Evolutionary conservation across 1,140 invertebrate species (phyloP).

Genomic region (Hypsibius dujardini): DNA sequence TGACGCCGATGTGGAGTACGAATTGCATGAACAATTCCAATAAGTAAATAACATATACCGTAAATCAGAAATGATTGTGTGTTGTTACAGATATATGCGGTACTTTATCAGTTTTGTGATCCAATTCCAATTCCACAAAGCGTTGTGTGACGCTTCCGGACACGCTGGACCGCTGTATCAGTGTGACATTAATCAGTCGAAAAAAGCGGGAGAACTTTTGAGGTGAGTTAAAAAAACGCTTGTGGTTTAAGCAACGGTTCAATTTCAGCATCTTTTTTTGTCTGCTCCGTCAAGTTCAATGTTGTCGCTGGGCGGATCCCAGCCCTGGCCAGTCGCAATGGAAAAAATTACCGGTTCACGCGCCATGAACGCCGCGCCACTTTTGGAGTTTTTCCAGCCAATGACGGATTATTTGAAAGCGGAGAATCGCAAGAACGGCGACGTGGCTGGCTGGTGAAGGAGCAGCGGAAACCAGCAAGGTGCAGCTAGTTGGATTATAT

Average conservation of each 20-base stretch:
- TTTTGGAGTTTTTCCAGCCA: constrained; percentile 8
- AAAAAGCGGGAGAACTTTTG: constrained; percentile 30
- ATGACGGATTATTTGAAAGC: not conserved
- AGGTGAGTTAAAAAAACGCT: constrained; percentile 24
- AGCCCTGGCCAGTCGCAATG: constrained; percentile 14
- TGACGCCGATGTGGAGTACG: constrained; percentile 57
- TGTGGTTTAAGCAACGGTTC: constrained; percentile 9
- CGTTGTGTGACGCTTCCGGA: constrained; percentile 57
- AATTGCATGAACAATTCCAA: constrained; percentile 36
- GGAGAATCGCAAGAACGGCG: not conserved
- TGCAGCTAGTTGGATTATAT: too few species aligned
- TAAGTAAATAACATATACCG: too few species aligned
- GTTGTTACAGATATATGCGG: constrained; percentile 34
- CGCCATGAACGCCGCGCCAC: not conserved
- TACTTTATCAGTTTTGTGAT: constrained; percentile 71
- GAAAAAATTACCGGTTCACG: constrained; percentile 5
- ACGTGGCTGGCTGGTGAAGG: not conserved
- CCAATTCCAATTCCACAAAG: constrained; percentile 75
- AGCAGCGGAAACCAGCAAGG: too few species aligned
- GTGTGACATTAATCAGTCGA: constrained; percentile 53
- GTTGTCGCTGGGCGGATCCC: constrained; percentile 3
- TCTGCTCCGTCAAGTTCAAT: not conserved
- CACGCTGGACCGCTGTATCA: constrained; percentile 58
- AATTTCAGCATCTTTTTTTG: not conserved
- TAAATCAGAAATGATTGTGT: too few species aligned